Percentiles rank a stretch among this genome's conserved stretches.
Conservation (phyloP, 2,888 invertebrate species). For the Tetragonisca angustula region DNA sequence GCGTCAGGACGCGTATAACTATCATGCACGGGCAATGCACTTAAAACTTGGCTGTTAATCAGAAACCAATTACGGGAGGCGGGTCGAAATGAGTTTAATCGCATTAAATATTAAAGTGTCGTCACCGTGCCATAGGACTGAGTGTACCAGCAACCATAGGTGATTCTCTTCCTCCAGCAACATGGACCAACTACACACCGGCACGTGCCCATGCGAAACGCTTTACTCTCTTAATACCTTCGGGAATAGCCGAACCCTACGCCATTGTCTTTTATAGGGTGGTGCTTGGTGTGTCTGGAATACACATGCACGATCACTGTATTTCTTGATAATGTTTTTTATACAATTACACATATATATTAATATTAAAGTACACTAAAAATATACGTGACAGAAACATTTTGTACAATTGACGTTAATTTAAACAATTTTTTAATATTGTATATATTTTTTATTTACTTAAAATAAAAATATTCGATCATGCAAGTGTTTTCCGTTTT, state of each 20-base stretch:
- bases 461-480: too few species aligned
- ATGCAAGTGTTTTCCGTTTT: too few species aligned
- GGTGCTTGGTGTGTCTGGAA: constrained; percentile 40
- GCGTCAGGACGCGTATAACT: constrained; percentile 56
- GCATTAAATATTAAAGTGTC: constrained; percentile 82
- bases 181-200: constrained; percentile 53
- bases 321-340: constrained; percentile 36
- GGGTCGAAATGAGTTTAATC: constrained; percentile 82
- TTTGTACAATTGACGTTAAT: too few species aligned
- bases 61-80: constrained; percentile 82
- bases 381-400: too few species aligned
- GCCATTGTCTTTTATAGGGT: constrained; percentile 57
- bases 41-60: constrained; percentile 81
- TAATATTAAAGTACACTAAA: too few species aligned
- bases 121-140: constrained; percentile 66
- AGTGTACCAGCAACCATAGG: constrained; percentile 49
- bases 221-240: constrained; percentile 65
- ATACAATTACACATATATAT: neutral
- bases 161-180: constrained; percentile 52
- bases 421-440: too few species aligned
- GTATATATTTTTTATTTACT: too few species aligned
- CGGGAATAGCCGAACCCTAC: constrained; percentile 56
- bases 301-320: constrained; percentile 47
- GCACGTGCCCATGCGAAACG: constrained; percentile 63
- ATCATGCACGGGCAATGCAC: constrained; percentile 67